Base-by-base conservation (phyloP, 2,888 invertebrate species). In the Hirudinaria manillensis region DNA sequence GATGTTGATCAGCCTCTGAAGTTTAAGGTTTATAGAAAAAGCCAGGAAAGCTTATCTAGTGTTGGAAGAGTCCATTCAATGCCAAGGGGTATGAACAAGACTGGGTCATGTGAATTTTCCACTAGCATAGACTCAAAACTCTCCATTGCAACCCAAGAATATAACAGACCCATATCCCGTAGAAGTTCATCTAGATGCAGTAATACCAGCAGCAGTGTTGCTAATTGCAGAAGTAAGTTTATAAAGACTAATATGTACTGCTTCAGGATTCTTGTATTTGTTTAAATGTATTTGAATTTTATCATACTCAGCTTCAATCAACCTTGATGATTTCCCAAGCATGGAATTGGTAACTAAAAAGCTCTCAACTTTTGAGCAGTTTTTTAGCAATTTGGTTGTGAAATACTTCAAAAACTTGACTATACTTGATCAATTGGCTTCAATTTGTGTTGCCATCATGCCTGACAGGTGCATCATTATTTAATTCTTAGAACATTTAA, bases 261-360 rank as follows among this genome's bases (percentile, higher is more conserved):
- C 10, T 7, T 29, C 29, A 61, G 61, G 10, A 10, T 45, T 1
- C 10, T 3, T 45, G 45, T 45, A 45, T 45, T 45, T 45, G 10
- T 16, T 45, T 45, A 16, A 1, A 1, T 45, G 6, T 45, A 4
- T 45, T 45, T 45, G 1, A 45, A 45, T 6, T 45, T 45, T 45
- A 27, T 61, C 3, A 0, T 70, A 3, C n/a, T 24, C 61, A 73
- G 73, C 65, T 21, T 29, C 45, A 19, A n/a, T 56, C 34, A 73
- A 73, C 56, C 24, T 73, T 16, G 76, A 76, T n/a, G 76, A 76
- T 24, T 76, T 76, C 61, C 76, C 76, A n/a, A 56, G 34, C 38
- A 61, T 53, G n/a, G 70, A 36, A 3, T 34, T 55, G 45, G 72
- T 76, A 0, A 45, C 34, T 16, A 75, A 68, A 38, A 74, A 74